Evolutionary conservation across 2,113 vertebrate genomes (phyloP).

Genomic region (Bubo scandiacus): DNA sequence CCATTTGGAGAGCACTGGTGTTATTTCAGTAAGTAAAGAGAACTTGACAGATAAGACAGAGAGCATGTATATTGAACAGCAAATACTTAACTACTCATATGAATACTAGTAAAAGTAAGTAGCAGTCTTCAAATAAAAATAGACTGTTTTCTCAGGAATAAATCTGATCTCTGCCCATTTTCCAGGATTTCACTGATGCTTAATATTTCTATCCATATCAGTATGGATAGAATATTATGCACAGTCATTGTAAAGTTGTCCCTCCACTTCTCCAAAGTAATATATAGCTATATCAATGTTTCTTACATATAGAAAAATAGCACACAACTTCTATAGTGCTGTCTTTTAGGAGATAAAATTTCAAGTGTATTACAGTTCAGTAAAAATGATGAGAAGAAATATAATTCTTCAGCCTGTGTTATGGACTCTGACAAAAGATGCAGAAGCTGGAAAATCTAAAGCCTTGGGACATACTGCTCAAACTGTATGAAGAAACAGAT

Average conservation of each 20-base stretch:
- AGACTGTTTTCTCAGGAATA: not conserved
- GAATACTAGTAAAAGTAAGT: not conserved
- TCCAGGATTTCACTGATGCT: not conserved
- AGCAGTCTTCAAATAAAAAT: not conserved
- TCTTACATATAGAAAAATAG: not conserved
- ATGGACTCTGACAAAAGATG: not conserved
- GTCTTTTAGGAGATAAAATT: not conserved
- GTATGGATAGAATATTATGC: not conserved
- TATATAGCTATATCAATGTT: not conserved
- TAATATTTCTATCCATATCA: not conserved
- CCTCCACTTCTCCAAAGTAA: not conserved
- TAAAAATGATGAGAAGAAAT: not conserved
- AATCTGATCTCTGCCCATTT: not conserved
- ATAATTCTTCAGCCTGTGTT: not conserved
- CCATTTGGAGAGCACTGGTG: not conserved
- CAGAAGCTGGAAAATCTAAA: not conserved
- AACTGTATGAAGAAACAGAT: not conserved
- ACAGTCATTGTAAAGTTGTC: not conserved
- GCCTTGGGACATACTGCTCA: not conserved
- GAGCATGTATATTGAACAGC: not conserved
- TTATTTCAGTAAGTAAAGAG: not conserved
- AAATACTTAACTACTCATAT: not conserved
- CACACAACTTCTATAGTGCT: not conserved
- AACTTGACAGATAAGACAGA: not conserved
- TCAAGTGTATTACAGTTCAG: not conserved